phyloP scores from a whole-genome alignment of 2,113 vertebrate species.

The Charina bottae region DNA sequence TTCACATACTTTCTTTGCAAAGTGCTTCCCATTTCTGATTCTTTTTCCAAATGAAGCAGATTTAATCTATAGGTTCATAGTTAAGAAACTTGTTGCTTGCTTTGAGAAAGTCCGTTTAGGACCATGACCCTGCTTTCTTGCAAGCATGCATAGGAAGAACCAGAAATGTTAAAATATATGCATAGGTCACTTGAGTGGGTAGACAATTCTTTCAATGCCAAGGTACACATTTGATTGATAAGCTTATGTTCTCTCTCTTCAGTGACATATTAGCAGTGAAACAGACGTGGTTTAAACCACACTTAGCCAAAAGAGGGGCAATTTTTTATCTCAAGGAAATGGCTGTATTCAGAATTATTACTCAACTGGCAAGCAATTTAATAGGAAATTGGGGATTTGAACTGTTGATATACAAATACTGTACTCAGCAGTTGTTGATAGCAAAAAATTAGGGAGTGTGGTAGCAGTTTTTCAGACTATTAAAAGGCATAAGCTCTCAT shows the following conservation, averaged over 20 bases:
- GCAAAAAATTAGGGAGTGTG: too few species aligned
- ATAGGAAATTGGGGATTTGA: too few species aligned
- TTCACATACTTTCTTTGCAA: slow-evolving; percentile 1
- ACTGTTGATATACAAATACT: too few species aligned
- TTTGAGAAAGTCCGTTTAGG: background rate
- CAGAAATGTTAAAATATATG: background rate
- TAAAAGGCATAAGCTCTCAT: too few species aligned
- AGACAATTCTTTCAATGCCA: background rate
- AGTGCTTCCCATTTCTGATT: background rate
- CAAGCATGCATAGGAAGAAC: background rate
- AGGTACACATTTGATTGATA: background rate
- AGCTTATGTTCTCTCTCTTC: background rate
- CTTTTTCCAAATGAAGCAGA: slow-evolving; percentile 15
- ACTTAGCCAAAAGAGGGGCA: too few species aligned
- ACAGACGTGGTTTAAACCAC: background rate
- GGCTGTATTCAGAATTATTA: too few species aligned
- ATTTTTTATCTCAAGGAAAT: too few species aligned
- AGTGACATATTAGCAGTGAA: background rate
- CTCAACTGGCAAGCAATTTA: too few species aligned
- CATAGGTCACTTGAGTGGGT: background rate
- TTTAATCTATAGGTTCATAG: background rate
- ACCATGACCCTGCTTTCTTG: background rate
- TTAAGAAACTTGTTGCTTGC: background rate
- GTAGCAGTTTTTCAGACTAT: too few species aligned
- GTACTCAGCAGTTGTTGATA: too few species aligned